A percentile compares a stretch with the other conserved stretches of the same genome.
Evolutionary conservation across 2,797 vertebrate genomes (phyloP).

Genomic region (Pseudomugil gertrudae): DNA sequence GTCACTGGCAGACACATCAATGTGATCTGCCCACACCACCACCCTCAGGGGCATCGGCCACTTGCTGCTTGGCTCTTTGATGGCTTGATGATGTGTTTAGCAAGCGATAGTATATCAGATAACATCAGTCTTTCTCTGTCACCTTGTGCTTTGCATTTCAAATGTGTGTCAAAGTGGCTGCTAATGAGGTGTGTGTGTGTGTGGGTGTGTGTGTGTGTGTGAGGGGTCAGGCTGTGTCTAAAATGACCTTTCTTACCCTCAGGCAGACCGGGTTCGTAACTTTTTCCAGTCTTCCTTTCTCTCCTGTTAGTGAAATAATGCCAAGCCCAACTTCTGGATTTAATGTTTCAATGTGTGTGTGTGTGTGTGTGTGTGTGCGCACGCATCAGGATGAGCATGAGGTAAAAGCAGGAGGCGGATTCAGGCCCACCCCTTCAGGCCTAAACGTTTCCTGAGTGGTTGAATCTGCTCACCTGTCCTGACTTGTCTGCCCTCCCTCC

Average conservation of each 20-base stretch:
- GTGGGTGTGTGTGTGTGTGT: neutral
- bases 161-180: slow-evolving; percentile 62
- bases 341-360: neutral
- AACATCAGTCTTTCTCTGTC: slow-evolving; percentile 68
- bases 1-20: slow-evolving; percentile 51
- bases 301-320: slow-evolving; percentile 31
- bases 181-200: slow-evolving; percentile 26
- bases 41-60: slow-evolving; percentile 10
- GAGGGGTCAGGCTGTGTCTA: too few relatives aligned
- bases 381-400: slow-evolving; percentile 3
- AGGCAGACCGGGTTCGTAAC: slow-evolving; percentile 45
- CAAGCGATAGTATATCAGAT: slow-evolving; percentile 75
- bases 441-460: slow-evolving; percentile 67
- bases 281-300: slow-evolving; percentile 51
- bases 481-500: slow-evolving; percentile 60
- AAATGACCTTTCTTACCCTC: slow-evolving; percentile 50
- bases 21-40: slow-evolving; percentile 31
- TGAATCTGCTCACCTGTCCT: slow-evolving; percentile 75
- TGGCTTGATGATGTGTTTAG: slow-evolving; percentile 71
- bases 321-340: slow-evolving; percentile 50
- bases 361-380: slow-evolving; percentile 18
- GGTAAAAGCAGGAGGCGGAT: slow-evolving; percentile 41
- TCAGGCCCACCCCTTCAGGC: slow-evolving; percentile 67
- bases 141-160: slow-evolving; percentile 75
- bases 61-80: slow-evolving; percentile 63